Evolutionary conservation across 2,113 vertebrate genomes (phyloP).

Genomic region (Python bivittatus): DNA sequence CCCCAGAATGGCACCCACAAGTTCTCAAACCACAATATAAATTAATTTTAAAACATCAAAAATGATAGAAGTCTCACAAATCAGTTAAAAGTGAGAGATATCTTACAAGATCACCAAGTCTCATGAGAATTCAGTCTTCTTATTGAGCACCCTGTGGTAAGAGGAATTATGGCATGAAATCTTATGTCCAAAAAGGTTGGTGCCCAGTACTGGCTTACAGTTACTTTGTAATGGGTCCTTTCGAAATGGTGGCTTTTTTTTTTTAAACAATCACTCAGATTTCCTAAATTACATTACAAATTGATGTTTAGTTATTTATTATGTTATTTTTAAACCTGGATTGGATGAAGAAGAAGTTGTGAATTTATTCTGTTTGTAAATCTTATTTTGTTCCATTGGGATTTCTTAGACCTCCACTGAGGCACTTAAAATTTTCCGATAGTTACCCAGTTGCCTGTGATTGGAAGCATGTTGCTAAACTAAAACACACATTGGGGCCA

Average conservation of each 20-base stretch:
- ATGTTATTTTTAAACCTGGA: neutral
- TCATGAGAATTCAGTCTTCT: neutral
- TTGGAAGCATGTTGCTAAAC: neutral
- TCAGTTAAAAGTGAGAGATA: neutral
- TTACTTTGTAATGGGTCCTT: neutral
- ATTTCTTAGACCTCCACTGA: neutral
- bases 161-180: neutral
- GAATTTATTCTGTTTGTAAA: neutral
- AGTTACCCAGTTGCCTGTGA: neutral
- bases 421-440: neutral
- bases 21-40: neutral
- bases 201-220: neutral
- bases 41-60: neutral
- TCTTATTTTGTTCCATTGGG: neutral
- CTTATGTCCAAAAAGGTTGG: neutral
- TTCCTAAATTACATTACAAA: neutral
- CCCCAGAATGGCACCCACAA: neutral
- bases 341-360: neutral
- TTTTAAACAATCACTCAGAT: neutral
- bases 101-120: neutral
- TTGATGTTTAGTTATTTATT: neutral
- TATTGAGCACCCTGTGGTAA: neutral
- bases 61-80: neutral
- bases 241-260: neutral
- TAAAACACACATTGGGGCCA: neutral